A percentile compares a stretch with the other conserved stretches of the same genome.
phyloP scores from a whole-genome alignment of 2,797 vertebrate species.

The Rhinoraja longicauda region DNA sequence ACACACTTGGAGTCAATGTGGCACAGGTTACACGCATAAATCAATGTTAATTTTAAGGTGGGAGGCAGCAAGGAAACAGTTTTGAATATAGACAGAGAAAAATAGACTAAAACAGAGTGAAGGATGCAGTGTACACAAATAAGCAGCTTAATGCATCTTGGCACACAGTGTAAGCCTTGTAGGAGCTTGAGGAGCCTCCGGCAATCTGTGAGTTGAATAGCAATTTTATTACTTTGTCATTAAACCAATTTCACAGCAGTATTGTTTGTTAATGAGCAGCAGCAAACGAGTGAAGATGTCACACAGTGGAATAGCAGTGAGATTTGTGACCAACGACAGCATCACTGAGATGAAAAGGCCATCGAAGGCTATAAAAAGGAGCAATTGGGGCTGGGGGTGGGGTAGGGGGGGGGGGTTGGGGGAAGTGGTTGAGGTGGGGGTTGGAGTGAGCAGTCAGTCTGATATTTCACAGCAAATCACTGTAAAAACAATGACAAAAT shows the following conservation, averaged over 20 bases:
- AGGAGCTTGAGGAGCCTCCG: slow-evolving; percentile 88
- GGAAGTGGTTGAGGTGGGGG: too few species aligned
- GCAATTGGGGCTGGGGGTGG: slow-evolving; percentile 90
- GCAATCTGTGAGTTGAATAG: slow-evolving; percentile 99
- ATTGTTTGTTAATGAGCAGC: slow-evolving; percentile 99
- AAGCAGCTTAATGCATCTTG: slow-evolving; percentile 95
- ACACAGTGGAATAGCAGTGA: slow-evolving; percentile 94
- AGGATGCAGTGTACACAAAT: slow-evolving; percentile 96
- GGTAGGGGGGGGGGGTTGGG: slow-evolving; percentile 81
- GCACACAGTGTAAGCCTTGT: slow-evolving; percentile 93
- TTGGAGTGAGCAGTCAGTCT: slow-evolving; percentile 77
- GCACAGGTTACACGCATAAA: slow-evolving; percentile 28
- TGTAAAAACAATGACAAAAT: slow-evolving; percentile 29
- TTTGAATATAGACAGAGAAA: slow-evolving; percentile 67
- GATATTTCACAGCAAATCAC: slow-evolving; percentile 82
- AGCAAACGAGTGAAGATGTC: slow-evolving; percentile 97
- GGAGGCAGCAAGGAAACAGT: slow-evolving; percentile 60
- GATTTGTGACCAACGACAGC: slow-evolving; percentile 88
- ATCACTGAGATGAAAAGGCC: slow-evolving; percentile 79
- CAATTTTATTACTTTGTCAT: slow-evolving; percentile 99
- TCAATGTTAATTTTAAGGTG: slow-evolving; percentile 72
- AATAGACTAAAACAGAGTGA: slow-evolving; percentile 73
- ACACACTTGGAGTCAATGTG: slow-evolving; percentile 12
- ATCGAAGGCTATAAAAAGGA: slow-evolving; percentile 79
- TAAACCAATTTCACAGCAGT: slow-evolving; percentile 99